Evolutionary conservation across 2,888 invertebrate species (phyloP).

Genomic region (Ennomos fuscantarius): DNA sequence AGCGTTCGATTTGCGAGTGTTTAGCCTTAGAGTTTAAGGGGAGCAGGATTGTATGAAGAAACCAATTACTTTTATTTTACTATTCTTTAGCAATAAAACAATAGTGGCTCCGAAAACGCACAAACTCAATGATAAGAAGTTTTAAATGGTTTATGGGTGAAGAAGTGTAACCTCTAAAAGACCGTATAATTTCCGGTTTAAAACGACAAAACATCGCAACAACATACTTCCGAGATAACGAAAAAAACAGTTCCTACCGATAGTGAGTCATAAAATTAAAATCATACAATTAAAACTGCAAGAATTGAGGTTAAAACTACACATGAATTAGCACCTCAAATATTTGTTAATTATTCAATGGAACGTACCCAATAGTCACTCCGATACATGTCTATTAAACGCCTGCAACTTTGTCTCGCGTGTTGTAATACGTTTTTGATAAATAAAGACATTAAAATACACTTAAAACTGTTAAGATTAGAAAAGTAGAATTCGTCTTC

Average conservation of each 20-base stretch:
- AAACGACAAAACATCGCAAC: conserved; percentile 8
- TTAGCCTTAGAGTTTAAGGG: no score
- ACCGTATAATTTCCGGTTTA: conserved; percentile 13
- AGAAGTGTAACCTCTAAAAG: conserved; percentile 21
- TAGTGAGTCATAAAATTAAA: conserved; percentile 14
- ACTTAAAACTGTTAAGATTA: conserved; percentile 27
- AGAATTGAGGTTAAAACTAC: conserved; percentile 18
- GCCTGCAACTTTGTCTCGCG: conserved; percentile 62
- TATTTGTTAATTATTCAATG: conserved; percentile 32
- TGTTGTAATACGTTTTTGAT: conserved; percentile 66
- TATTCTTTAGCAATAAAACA: neutral
- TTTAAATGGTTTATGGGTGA: conserved; percentile 1
- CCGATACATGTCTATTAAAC: conserved; percentile 57
- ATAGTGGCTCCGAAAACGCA: conserved; percentile 4
- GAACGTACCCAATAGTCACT: conserved; percentile 64
- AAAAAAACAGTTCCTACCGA: conserved; percentile 24
- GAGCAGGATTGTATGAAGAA: no score
- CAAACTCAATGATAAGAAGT: neutral
- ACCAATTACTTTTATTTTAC: no score
- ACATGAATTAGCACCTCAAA: conserved; percentile 24
- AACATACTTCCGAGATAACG: conserved; percentile 22
- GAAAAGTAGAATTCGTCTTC: conserved; percentile 6
- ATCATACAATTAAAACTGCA: conserved; percentile 12
- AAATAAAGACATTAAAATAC: conserved; percentile 60
- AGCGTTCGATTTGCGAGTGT: no score